Conservation (phyloP, 2,113 vertebrate genomes). For the Protomyctophum bolini region DNA sequence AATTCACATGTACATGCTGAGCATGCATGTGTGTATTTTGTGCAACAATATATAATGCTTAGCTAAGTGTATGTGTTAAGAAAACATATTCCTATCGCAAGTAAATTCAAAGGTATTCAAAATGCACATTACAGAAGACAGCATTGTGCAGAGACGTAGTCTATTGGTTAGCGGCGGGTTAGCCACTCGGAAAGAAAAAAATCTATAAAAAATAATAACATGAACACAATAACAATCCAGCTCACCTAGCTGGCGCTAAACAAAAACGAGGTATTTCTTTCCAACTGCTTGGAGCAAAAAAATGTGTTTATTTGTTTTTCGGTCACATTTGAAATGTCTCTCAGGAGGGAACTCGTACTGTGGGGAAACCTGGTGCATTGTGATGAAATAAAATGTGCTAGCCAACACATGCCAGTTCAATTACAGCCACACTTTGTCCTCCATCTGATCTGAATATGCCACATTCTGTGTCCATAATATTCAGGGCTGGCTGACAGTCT, state of each 20-base stretch:
- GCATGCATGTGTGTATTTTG: no score
- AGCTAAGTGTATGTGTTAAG: no score
- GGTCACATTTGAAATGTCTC: conserved; percentile 69
- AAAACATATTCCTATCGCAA: no score
- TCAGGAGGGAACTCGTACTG: conserved; percentile 50
- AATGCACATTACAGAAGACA: no score
- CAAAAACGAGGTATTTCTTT: conserved; percentile 57
- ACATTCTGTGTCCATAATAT: conserved; percentile 60
- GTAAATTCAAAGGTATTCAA: no score
- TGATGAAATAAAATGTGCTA: conserved; percentile 31
- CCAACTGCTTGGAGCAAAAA: conserved; percentile 65
- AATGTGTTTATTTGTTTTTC: conserved; percentile 68
- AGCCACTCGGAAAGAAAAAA: no score
- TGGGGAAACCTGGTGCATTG: conserved; percentile 53
- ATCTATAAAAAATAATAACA: no score
- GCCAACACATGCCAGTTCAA: conserved; percentile 59
- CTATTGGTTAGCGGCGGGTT: no score
- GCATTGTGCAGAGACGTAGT: no score
- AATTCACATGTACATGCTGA: no score
- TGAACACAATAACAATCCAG: not conserved
- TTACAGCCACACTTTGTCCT: conserved; percentile 61
- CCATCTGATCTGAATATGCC: conserved; percentile 64
- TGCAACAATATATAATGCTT: no score
- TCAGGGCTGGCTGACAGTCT: conserved; percentile 62
- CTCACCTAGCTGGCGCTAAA: conserved; percentile 57